A percentile compares a stretch with the other conserved stretches of the same genome.
These are phyloP conservation scores for Muscidifurax raptorellus DNA, from an alignment of 1,140 invertebrate genomes.

Conservation along the genomic window DNA sequence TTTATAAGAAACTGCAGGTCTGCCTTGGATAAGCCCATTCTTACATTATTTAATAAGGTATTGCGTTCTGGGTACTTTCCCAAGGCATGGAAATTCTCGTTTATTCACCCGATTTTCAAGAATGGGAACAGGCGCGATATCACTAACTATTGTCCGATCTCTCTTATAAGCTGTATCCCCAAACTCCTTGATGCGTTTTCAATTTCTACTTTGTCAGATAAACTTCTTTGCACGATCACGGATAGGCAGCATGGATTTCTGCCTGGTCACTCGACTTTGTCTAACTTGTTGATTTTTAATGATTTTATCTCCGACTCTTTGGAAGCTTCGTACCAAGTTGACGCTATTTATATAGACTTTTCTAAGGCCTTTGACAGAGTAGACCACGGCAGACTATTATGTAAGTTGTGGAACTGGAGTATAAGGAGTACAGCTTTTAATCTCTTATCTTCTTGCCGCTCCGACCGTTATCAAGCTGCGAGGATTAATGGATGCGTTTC, in stretches of 20 bases:
- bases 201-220: background rate
- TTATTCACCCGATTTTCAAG: background rate
- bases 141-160: background rate
- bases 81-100: background rate
- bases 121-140: too few relatives aligned
- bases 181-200: background rate
- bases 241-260: too few relatives aligned
- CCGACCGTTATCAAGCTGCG: too few relatives aligned
- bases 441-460: too few relatives aligned
- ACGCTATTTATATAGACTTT: too few relatives aligned
- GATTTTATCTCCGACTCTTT: background rate
- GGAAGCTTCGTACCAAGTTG: background rate
- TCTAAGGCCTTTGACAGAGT: too few relatives aligned
- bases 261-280: too few relatives aligned
- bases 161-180: background rate
- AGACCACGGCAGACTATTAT: background rate
- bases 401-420: background rate
- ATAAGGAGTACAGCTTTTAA: background rate
- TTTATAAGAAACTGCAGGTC: too few relatives aligned
- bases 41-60: too few relatives aligned
- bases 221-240: background rate
- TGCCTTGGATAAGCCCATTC: too few relatives aligned
- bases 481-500: too few relatives aligned
- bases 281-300: too few relatives aligned
- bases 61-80: background rate